Percentiles rank a stretch among this genome's conserved stretches.
These are phyloP conservation scores for Drepanosiphum platanoidis DNA, from an alignment of 2,888 invertebrate genomes.

Conservation along the genomic window DNA sequence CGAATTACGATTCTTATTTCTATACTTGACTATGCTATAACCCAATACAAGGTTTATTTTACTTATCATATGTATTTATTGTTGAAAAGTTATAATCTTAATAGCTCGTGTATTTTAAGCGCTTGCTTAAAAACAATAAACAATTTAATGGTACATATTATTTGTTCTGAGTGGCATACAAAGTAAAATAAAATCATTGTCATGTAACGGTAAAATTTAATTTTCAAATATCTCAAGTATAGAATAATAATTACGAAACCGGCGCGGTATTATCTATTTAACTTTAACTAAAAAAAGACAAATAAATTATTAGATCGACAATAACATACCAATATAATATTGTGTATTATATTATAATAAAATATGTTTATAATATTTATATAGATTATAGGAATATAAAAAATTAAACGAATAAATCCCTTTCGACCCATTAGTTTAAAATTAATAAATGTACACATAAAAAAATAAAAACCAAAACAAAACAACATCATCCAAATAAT, in stretches of 20 bases:
- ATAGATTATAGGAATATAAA: neutral
- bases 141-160: neutral
- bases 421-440: neutral
- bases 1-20: neutral
- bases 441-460: neutral
- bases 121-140: slow-evolving; percentile 5
- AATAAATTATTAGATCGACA: neutral
- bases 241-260: neutral
- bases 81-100: neutral
- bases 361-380: too few species aligned
- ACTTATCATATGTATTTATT: neutral
- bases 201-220: neutral
- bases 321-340: neutral
- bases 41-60: neutral
- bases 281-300: too few species aligned
- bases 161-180: neutral
- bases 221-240: neutral
- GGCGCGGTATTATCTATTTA: neutral
- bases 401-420: neutral
- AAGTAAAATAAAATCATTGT: too few species aligned
- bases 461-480: neutral
- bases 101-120: neutral
- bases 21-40: neutral
- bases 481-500: neutral
- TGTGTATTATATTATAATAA: too few species aligned